Evolutionary conservation across 2,888 invertebrate species (phyloP).

Genomic region (Gastracanthus pulcherrimus): DNA sequence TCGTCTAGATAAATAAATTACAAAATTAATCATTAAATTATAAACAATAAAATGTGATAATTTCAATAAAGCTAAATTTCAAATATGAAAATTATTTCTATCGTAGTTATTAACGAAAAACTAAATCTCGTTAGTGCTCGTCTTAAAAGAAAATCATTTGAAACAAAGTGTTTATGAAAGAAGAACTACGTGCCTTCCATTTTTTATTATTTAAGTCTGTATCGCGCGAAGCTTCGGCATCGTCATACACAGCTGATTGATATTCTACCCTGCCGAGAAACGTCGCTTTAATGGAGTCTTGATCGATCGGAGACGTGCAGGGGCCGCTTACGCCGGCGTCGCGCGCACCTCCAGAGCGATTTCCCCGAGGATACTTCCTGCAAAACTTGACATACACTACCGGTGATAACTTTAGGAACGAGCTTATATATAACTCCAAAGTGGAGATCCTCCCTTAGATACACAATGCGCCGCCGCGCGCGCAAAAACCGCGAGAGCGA

Average conservation of each 20-base stretch:
- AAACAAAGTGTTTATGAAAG: too few species aligned
- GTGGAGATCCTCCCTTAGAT: not conserved
- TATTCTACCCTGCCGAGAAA: not conserved
- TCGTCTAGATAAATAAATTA: too few species aligned
- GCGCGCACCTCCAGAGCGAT: constrained; percentile 1
- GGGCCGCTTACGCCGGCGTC: not conserved
- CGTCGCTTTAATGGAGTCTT: constrained; percentile 17
- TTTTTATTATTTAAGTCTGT: too few species aligned
- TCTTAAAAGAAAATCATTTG: too few species aligned
- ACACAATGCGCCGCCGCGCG: not conserved
- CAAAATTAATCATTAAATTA: too few species aligned
- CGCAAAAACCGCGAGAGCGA: not conserved
- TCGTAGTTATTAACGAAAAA: too few species aligned
- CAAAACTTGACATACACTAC: not conserved
- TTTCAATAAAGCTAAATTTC: too few species aligned
- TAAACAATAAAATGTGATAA: too few species aligned
- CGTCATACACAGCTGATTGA: not conserved
- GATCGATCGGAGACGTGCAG: constrained; percentile 20
- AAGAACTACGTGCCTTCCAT: too few species aligned
- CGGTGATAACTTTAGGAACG: not conserved
- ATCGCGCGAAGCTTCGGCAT: too few species aligned
- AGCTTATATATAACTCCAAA: not conserved
- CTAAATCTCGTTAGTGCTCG: too few species aligned
- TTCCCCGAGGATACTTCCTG: constrained; percentile 37
- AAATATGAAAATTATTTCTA: too few species aligned